A percentile compares a stretch with the other conserved stretches of the same genome.
These are phyloP conservation scores for Gallinago undulata DNA, from an alignment of 2,113 vertebrate species.

Conservation along the genomic window DNA sequence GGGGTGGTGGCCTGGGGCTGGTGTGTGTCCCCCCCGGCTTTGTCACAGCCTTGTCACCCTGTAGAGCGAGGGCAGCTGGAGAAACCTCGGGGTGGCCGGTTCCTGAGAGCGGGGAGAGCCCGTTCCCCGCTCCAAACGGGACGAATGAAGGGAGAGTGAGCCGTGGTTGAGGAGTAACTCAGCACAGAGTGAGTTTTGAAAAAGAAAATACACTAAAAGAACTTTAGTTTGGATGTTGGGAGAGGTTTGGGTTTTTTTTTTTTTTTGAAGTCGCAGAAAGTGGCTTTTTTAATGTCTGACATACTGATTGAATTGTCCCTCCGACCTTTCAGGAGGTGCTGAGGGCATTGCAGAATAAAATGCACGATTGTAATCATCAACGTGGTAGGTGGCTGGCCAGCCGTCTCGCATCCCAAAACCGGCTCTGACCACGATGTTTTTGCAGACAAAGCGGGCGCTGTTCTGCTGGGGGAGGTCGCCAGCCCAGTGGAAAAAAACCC, in stretches of 20 bases:
- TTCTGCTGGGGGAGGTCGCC: background rate
- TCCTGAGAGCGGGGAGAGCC: background rate
- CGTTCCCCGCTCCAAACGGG: rapidly evolving
- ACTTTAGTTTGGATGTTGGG: background rate
- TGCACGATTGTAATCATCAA: rapidly evolving
- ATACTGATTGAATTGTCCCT: background rate
- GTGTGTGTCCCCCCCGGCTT: too few relatives aligned
- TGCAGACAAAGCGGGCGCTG: background rate
- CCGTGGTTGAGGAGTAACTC: background rate
- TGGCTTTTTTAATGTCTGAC: background rate
- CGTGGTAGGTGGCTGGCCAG: background rate
- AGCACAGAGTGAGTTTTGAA: background rate
- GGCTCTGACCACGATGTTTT: background rate
- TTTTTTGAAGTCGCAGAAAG: background rate
- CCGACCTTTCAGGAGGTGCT: background rate
- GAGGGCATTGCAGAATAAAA: background rate
- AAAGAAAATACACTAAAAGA: background rate
- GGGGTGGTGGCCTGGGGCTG: background rate
- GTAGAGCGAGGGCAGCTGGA: rapidly evolving
- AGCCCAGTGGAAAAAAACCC: background rate
- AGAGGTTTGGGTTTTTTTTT: background rate
- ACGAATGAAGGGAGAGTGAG: background rate
- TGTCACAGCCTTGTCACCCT: background rate
- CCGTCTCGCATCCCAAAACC: background rate
- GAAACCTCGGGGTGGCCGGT: rapidly evolving